Conservation (phyloP, 2,888 invertebrate species). For the Ectobius pallidus region DNA sequence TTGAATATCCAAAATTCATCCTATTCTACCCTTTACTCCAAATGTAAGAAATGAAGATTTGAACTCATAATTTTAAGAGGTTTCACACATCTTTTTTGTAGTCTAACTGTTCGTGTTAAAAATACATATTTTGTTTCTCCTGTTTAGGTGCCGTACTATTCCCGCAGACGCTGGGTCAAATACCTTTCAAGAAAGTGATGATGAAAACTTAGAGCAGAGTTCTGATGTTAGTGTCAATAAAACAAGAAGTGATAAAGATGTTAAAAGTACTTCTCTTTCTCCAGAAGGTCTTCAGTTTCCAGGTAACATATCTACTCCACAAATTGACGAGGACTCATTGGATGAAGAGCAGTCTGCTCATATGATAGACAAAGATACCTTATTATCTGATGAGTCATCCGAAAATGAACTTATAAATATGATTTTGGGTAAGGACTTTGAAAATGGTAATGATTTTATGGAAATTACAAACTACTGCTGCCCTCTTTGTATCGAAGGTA, state of each 20-base stretch:
- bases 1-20: too few relatives aligned
- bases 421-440: not conserved
- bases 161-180: not conserved
- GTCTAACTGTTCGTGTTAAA: not conserved
- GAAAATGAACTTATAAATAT: not conserved
- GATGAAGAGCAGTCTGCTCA: too few relatives aligned
- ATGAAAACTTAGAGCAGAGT: not conserved
- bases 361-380: too few relatives aligned
- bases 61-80: too few relatives aligned
- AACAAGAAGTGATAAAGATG: not conserved
- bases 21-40: too few relatives aligned
- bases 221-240: not conserved
- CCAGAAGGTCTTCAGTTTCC: not conserved
- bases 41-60: too few relatives aligned
- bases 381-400: constrained; percentile 20
- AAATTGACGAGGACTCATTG: not conserved
- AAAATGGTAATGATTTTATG: not conserved
- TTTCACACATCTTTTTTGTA: too few relatives aligned
- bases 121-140: not conserved
- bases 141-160: not conserved
- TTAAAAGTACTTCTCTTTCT: not conserved
- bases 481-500: constrained; percentile 27
- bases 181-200: not conserved
- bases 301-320: not conserved
- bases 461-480: not conserved